A percentile compares a stretch with the other conserved stretches of the same genome.
Evolutionary conservation across 2,888 invertebrate genomes (phyloP).

Genomic region (Neoscelio sp.): DNA sequence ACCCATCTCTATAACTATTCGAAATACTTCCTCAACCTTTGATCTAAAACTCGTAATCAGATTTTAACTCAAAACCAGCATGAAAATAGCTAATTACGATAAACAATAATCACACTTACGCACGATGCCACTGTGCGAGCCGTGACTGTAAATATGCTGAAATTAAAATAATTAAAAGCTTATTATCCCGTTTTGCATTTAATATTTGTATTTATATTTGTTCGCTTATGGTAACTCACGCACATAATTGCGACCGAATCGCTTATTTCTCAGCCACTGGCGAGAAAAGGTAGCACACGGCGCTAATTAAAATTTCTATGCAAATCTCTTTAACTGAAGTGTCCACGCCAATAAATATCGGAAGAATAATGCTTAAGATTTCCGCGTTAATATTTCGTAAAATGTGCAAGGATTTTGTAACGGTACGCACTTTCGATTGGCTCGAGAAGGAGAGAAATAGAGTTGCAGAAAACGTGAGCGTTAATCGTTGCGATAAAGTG

Average conservation of each 20-base stretch:
- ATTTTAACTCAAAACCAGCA: background rate
- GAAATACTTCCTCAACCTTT: constrained; percentile 43
- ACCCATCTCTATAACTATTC: constrained; percentile 35
- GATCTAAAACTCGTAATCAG: constrained; percentile 27
- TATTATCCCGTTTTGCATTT: constrained; percentile 3
- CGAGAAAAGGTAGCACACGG: constrained; percentile 21
- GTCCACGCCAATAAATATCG: constrained; percentile 70
- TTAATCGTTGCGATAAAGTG: constrained; percentile 51
- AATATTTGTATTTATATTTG: constrained; percentile 22
- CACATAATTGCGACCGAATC: constrained; percentile 16
- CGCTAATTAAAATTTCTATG: constrained; percentile 74
- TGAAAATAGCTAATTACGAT: constrained; percentile 30
- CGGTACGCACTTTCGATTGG: constrained; percentile 24
- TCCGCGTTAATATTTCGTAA: constrained; percentile 22
- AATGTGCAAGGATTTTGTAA: constrained; percentile 21
- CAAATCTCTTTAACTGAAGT: constrained; percentile 71
- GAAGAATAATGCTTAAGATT: constrained; percentile 70
- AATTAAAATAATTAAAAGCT: constrained; percentile 30
- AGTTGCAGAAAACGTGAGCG: constrained; percentile 19
- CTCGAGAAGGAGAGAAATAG: background rate
- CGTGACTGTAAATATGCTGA: no score
- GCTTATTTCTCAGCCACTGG: constrained; percentile 6
- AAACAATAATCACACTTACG: constrained; percentile 11
- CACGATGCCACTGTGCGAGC: constrained; percentile 10
- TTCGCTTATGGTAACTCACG: constrained; percentile 6